These are phyloP conservation scores for Danionella dracula DNA, from an alignment of 2,797 vertebrate genomes.

Conservation along the genomic window DNA sequence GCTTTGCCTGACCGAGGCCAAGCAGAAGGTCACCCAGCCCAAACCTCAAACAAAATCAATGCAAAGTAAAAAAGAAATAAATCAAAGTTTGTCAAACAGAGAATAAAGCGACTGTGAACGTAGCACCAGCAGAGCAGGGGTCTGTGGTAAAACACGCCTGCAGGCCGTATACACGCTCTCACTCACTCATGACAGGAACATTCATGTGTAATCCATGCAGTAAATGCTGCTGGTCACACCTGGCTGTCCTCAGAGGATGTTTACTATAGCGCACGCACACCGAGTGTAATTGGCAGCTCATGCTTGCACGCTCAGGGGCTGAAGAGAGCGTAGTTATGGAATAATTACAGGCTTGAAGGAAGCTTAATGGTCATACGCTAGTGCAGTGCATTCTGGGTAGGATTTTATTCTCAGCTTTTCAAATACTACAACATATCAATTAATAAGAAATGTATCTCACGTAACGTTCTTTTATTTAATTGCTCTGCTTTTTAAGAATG, in stretches of 20 bases:
- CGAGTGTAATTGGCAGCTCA: constrained; percentile 5
- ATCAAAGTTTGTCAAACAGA: background rate
- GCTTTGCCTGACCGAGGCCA: background rate
- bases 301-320: background rate
- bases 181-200: constrained; percentile 9
- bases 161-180: background rate
- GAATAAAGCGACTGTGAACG: background rate
- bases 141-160: background rate
- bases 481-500: no score
- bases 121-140: background rate
- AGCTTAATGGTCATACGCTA: background rate
- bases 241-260: constrained; percentile 3
- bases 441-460: no score
- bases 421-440: no score
- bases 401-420: no score
- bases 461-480: no score
- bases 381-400: constrained; percentile 7
- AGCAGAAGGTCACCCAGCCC: background rate
- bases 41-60: background rate
- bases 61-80: background rate
- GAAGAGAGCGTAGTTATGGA: constrained; percentile 4
- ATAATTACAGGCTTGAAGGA: constrained; percentile 31
- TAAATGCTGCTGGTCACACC: constrained; percentile 26
- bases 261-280: background rate
- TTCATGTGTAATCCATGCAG: background rate